Evolutionary conservation across 1,140 invertebrate species (phyloP).

Genomic region (Cydia strobilella): DNA sequence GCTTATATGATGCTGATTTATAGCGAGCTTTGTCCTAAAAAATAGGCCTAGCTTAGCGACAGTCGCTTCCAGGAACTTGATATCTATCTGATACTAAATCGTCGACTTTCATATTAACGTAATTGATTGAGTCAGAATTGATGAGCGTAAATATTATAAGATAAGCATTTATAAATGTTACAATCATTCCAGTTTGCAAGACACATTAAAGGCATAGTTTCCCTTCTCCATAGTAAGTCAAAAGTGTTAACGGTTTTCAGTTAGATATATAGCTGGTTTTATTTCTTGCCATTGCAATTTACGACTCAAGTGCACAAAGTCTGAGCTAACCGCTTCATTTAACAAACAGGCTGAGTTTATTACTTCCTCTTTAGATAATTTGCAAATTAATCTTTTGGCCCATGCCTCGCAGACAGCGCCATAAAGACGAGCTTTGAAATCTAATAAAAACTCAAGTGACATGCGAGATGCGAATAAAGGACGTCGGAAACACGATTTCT

Average conservation of each 20-base stretch:
- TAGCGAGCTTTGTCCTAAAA: conserved; percentile 22
- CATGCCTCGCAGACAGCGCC: background rate
- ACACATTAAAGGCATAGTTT: background rate
- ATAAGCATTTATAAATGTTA: background rate
- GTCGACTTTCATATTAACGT: conserved; percentile 9
- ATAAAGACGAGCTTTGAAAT: conserved; percentile 24
- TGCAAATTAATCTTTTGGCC: conserved; percentile 23
- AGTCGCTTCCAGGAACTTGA: conserved; percentile 11
- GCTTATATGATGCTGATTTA: conserved; percentile 4
- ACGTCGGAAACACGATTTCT: conserved; percentile 1
- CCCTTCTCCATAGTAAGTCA: too few relatives aligned
- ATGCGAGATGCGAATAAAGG: conserved; percentile 30
- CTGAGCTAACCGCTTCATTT: background rate
- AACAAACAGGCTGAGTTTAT: background rate
- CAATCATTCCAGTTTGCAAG: background rate
- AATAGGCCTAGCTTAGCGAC: conserved; percentile 22
- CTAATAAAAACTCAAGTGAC: conserved; percentile 27
- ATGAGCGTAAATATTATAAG: background rate
- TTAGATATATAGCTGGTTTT: background rate
- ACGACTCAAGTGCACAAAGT: background rate
- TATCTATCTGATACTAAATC: conserved; percentile 17
- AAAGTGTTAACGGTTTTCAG: too few relatives aligned
- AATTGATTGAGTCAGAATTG: conserved; percentile 10
- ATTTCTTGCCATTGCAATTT: background rate
- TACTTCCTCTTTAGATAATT: conserved; percentile 12